Evolutionary conservation across 2,113 vertebrate species (phyloP), one percentile per base, ranked within the genome.

Genomic region (Pituophis catenifer): DNA sequence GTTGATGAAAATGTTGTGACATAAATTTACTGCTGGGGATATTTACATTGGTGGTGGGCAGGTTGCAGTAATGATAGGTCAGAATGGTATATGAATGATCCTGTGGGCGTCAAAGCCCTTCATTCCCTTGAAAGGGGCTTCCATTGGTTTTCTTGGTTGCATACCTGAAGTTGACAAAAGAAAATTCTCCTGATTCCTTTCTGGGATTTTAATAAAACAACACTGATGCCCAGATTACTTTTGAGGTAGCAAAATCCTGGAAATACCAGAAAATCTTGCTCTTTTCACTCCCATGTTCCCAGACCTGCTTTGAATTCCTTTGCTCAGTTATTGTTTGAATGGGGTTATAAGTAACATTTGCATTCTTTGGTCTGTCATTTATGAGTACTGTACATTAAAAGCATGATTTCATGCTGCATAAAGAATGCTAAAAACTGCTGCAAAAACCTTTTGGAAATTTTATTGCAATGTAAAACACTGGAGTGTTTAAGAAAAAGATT

Each of bases 351-450:
- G 6, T 85, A 19, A n/a, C 33, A 29, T 93, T 0, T 89, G 75
- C 92, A 90, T 93, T 91, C 24, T 23, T 94, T 88, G n/a, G 44
- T 89, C 92, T 91, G 52, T 38, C 57, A 70, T 26, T 92, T 94
- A 88, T 23, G 91, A 65, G 93, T 92, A 26, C 29, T 53, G 53
- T 53, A 53, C 11, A 7, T 90, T 93, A 91, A 59, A 23, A 65
- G 15, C 5, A 88, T 89, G 23, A 48, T 92, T 58, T 5, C 12
- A 88, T 88, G 52, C 48, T 38, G 3, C 15, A 13, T 12, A 17
- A 17, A 29, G 38, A 0, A 75, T 91, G 24, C 92, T 90, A 92
- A 50, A 13, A 38, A 89, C 21, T 17, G 86, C n/a, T 88, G 26
- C 17, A 50, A n/a, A 11, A 88, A 88, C 19, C 17, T 3, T 89